Evolutionary conservation across 2,113 vertebrate genomes (phyloP).

Genomic region (Eulemur macaco): DNA sequence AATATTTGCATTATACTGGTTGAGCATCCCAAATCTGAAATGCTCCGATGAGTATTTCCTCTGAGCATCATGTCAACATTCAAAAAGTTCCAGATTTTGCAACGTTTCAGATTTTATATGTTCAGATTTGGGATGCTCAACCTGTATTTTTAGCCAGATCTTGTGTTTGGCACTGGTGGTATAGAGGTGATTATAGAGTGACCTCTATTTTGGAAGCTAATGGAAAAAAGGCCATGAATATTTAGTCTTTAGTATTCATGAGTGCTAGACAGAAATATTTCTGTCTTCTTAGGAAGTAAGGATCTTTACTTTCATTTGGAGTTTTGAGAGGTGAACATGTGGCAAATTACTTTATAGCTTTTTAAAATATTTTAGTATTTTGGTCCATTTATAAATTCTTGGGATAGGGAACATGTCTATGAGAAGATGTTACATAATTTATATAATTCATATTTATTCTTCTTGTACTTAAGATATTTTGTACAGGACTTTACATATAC

Average conservation of each 20-base stretch:
- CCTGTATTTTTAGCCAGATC: not conserved
- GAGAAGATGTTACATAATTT: not conserved
- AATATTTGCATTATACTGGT: not conserved
- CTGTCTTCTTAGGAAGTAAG: not conserved
- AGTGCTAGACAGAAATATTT: not conserved
- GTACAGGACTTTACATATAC: not conserved
- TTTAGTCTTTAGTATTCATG: not conserved
- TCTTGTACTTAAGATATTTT: not conserved
- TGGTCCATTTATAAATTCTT: not conserved
- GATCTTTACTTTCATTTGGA: not conserved
- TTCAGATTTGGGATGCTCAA: not conserved
- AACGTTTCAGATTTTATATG: not conserved
- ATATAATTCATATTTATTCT: not conserved
- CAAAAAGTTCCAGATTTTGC: not conserved
- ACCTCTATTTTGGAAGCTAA: not conserved
- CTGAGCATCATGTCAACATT: not conserved
- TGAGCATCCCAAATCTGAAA: not conserved
- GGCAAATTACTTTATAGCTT: not conserved
- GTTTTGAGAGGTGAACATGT: not conserved
- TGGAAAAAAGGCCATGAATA: not conserved
- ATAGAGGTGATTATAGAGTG: not conserved
- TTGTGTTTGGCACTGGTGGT: not conserved
- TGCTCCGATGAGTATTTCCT: not conserved
- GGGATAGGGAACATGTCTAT: not conserved
- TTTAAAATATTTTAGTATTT: not conserved